phyloP scores from a whole-genome alignment of 1,140 invertebrate genomes.

The Sesamia nonagrioides region DNA sequence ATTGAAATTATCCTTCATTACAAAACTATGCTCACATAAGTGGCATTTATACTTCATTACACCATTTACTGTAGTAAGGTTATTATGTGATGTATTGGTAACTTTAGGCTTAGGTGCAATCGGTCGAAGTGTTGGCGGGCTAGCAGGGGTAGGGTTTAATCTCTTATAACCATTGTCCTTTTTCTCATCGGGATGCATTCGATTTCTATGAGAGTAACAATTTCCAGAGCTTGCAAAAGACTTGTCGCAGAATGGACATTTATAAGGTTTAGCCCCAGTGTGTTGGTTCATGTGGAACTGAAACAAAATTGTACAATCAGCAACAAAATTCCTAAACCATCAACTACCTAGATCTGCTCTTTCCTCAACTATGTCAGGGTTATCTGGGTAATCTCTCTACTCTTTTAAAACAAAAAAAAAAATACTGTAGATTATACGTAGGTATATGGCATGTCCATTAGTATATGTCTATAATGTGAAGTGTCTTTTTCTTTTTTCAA shows the following conservation, averaged over 20 bases:
- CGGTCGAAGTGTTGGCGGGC: constrained; percentile 17
- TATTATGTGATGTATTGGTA: neutral
- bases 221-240: constrained; percentile 94
- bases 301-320: constrained; percentile 51
- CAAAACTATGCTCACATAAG: constrained; percentile 75
- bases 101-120: constrained; percentile 50
- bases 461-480: too few relatives aligned
- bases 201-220: constrained; percentile 92
- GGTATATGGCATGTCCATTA: too few relatives aligned
- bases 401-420: too few relatives aligned
- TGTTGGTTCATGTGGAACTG: constrained; percentile 94
- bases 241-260: constrained; percentile 94
- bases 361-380: too few relatives aligned
- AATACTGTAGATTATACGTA: too few relatives aligned
- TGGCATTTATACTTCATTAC: constrained; percentile 75
- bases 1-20: constrained; percentile 77
- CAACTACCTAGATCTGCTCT: too few relatives aligned
- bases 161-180: constrained; percentile 48
- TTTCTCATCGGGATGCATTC: constrained; percentile 89
- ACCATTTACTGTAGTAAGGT: constrained; percentile 55
- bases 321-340: neutral
- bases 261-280: constrained; percentile 93
- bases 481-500: too few relatives aligned
- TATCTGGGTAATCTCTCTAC: too few relatives aligned
- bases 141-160: constrained; percentile 7